A percentile compares a stretch with the other conserved stretches of the same genome.
Conservation (phyloP, 1,140 invertebrate species). For the Heliothis subflexa region DNA sequence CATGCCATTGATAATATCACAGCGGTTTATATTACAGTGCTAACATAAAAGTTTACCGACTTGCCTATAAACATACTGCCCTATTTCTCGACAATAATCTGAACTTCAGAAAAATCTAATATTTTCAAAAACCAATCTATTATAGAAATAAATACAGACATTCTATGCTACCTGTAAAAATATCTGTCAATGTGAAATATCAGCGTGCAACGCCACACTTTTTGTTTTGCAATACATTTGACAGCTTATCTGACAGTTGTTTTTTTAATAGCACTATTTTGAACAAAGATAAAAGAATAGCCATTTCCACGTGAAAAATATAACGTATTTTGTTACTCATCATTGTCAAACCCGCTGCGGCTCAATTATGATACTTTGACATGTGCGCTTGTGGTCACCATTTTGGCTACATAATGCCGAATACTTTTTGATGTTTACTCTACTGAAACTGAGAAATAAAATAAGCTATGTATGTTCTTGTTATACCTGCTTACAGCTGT, state of each 20-base stretch:
- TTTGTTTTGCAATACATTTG: conserved; percentile 45
- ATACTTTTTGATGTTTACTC: too few species aligned
- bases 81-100: not conserved
- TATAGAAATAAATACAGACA: not conserved
- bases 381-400: too few species aligned
- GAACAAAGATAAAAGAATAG: conserved; percentile 29
- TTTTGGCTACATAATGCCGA: too few species aligned
- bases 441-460: too few species aligned
- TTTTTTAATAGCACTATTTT: conserved; percentile 42
- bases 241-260: conserved; percentile 40
- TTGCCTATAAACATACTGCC: conserved; percentile 18
- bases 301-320: conserved; percentile 5
- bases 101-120: not conserved
- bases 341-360: conserved; percentile 7
- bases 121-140: not conserved
- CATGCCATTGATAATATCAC: conserved; percentile 2
- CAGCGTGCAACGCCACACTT: conserved; percentile 22
- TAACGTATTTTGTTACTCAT: conserved; percentile 5
- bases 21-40: conserved; percentile 9
- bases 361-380: too few species aligned
- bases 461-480: too few species aligned
- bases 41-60: conserved; percentile 2
- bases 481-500: too few species aligned
- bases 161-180: conserved; percentile 23
- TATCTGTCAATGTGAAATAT: conserved; percentile 40